Conservation (phyloP, 1,140 invertebrate species). For the Macrotrachela quadricornifera region DNA sequence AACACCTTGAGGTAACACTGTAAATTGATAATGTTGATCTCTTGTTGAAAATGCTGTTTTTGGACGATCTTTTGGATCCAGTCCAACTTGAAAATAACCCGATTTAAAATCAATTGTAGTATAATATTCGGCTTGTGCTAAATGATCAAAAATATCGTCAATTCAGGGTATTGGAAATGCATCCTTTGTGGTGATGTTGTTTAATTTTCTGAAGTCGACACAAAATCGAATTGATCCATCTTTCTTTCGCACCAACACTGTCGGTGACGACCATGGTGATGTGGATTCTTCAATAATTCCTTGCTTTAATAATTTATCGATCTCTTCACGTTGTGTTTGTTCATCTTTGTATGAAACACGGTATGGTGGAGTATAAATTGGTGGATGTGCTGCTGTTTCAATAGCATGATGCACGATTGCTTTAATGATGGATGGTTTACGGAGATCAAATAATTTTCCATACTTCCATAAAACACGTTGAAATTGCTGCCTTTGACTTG, state of each 20-base stretch:
- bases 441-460: no score
- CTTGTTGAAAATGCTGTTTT: not conserved
- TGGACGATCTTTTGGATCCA: not conserved
- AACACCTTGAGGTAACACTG: no score
- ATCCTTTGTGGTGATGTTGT: not conserved
- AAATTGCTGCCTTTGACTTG: no score
- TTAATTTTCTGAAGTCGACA: not conserved
- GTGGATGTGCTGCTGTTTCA: no score
- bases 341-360: no score
- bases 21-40: not conserved
- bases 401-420: no score
- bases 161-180: not conserved
- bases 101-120: not conserved
- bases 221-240: not conserved
- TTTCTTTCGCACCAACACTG: not conserved
- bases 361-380: no score
- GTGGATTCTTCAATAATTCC: not conserved
- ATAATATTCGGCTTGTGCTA: no score
- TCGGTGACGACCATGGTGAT: not conserved
- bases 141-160: no score
- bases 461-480: no score
- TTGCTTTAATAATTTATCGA: not conserved
- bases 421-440: no score
- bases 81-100: not conserved
- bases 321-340: no score